Base-by-base conservation (phyloP, 2,888 invertebrate species). In the Silvanus unidentatus region DNA sequence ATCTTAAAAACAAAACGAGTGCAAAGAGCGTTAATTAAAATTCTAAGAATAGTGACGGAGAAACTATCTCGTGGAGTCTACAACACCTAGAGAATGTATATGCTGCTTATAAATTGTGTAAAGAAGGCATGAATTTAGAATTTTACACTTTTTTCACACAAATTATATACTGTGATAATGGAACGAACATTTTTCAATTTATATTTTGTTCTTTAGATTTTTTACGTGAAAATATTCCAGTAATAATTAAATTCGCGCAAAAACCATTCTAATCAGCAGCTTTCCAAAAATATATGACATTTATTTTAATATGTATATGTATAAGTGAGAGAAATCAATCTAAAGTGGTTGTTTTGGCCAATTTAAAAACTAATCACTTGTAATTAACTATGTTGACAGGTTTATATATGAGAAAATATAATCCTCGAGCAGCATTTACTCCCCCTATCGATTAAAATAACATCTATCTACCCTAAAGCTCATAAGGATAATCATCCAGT, bases 31-130 rank as follows among this genome's bases (percentile, higher is more conserved):
- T 52, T 55, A 54, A 59, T 59, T 59, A 54, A 57, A 59, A 55
- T 59, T 59, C 58, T 57, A 50, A 52, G 58, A 59, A 59, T 50
- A 53, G 51, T 59, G 58, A 59, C 55, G 49, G 38, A 4, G 13
- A 4, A 4, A 11, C 35, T 35, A 37, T 22, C 22, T 22, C 22
- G 8, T n/a, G n/a, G n/a, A n/a, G n/a, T 22, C 22, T 22, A 5
- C 8, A 22, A 22, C 8, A 22, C 22, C 22, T 22, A 32, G 3
- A 32, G 32, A 12, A 5, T 9, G 32, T 32, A 12, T 9, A 32
- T 28, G 28, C 28, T 8, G 28, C 10, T n/a, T n/a, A n/a, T n/a
- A 22, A 22, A 22, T 3, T 22, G 4, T 22, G 22, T 22, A 22
- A 22, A 22, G 22, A 22, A 22, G 22, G 22, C 22, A 22, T 22